Evolutionary conservation across 2,113 vertebrate genomes (phyloP).

Genomic region (Larimichthys crocea): DNA sequence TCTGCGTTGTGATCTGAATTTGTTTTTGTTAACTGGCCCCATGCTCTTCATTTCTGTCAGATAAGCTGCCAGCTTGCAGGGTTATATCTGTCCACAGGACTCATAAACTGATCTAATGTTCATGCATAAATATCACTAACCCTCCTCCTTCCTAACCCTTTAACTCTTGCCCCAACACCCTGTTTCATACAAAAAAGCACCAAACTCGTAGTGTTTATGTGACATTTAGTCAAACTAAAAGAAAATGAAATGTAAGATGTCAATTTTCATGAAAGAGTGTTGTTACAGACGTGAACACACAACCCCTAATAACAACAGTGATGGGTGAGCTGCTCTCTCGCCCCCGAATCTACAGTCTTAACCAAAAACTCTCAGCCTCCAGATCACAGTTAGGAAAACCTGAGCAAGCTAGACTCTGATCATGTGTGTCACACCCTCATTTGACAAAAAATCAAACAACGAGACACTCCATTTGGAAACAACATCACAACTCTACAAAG

Average conservation of each 20-base stretch:
- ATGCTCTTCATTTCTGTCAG: constrained; percentile 10
- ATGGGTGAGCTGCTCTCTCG: neutral
- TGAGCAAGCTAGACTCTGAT: neutral
- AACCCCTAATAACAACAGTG: constrained; percentile 11
- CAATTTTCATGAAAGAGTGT: neutral
- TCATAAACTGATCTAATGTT: constrained; percentile 2
- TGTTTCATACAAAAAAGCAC: constrained; percentile 1
- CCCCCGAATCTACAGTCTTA: neutral
- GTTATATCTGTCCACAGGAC: neutral
- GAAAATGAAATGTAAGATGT: neutral
- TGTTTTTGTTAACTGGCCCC: constrained; percentile 17
- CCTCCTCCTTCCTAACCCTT: neutral
- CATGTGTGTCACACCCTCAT: neutral
- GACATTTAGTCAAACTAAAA: constrained; percentile 11
- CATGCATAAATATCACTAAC: neutral
- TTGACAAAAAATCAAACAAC: neutral
- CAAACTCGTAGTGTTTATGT: neutral
- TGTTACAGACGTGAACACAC: neutral
- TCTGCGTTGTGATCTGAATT: constrained; percentile 24
- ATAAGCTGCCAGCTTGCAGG: neutral
- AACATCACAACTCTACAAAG: neutral
- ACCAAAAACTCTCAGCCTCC: neutral
- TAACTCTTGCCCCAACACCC: neutral
- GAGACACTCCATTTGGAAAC: neutral
- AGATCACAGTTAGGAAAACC: neutral